Conservation (phyloP, 2,113 vertebrate genomes). For the Bos taurus region ARS-UCD2.0 NC_037354.1:40956001-40956500, state of each 20-base stretch:
- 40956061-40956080: not conserved
- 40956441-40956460: not conserved
- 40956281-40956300: not conserved
- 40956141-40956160: not conserved
- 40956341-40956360: not conserved
- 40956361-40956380: not conserved
- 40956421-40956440: not conserved
- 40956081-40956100: not conserved
- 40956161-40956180: not conserved
- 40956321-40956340: not conserved
- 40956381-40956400: not conserved
- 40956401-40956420: not conserved
- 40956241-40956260: not conserved
- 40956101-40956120: fast-evolving
- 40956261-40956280: not conserved
- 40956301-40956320: not conserved
- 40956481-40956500: not conserved
- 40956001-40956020: not conserved
- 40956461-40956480: not conserved
- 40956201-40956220: not conserved
- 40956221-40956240: not conserved
- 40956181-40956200: not conserved
- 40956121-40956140: not conserved
- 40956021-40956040: not conserved
- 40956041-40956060: not conserved